Conservation (phyloP, 2,797 vertebrate species). For the Orientallactaga sibirica region DNA sequence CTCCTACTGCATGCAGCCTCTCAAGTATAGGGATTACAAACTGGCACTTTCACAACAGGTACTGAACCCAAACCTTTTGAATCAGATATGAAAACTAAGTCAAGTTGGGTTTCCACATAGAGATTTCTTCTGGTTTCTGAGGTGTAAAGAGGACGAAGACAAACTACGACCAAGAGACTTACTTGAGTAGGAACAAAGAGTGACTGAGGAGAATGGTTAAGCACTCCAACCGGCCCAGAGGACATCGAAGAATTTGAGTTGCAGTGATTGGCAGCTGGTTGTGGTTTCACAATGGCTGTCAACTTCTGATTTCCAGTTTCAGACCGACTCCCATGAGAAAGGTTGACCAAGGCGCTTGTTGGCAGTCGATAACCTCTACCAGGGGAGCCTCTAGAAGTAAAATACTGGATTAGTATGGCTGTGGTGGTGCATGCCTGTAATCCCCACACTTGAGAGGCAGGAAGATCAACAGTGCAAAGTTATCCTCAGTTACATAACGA, state of each 20-base stretch:
- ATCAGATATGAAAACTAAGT: slow-evolving; percentile 9
- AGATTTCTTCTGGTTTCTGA: neutral
- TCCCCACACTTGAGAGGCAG: neutral
- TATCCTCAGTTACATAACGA: neutral
- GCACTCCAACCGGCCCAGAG: slow-evolving; percentile 89
- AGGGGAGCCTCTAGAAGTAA: slow-evolving; percentile 90
- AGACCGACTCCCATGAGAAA: slow-evolving; percentile 93
- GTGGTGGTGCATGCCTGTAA: neutral
- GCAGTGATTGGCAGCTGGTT: slow-evolving; percentile 90
- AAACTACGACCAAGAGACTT: slow-evolving; percentile 73
- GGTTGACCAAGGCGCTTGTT: slow-evolving; percentile 96
- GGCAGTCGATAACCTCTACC: slow-evolving; percentile 95
- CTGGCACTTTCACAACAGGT: neutral
- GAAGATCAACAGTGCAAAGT: neutral
- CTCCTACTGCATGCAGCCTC: neutral
- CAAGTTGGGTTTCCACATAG: slow-evolving; percentile 33
- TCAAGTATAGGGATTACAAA: neutral
- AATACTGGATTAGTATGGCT: slow-evolving; percentile 7
- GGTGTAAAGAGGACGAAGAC: slow-evolving; percentile 40
- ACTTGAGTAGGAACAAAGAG: slow-evolving; percentile 96
- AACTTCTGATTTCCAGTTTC: slow-evolving; percentile 94
- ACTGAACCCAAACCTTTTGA: neutral
- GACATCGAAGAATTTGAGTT: slow-evolving; percentile 79
- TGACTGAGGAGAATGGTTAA: slow-evolving; percentile 96
- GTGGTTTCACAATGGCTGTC: slow-evolving; percentile 96